Percentiles rank a stretch among this genome's conserved stretches.
These are phyloP conservation scores for Meiosimyza decipiens DNA, from an alignment of 2,888 invertebrate species.

Conservation along the genomic window DNA sequence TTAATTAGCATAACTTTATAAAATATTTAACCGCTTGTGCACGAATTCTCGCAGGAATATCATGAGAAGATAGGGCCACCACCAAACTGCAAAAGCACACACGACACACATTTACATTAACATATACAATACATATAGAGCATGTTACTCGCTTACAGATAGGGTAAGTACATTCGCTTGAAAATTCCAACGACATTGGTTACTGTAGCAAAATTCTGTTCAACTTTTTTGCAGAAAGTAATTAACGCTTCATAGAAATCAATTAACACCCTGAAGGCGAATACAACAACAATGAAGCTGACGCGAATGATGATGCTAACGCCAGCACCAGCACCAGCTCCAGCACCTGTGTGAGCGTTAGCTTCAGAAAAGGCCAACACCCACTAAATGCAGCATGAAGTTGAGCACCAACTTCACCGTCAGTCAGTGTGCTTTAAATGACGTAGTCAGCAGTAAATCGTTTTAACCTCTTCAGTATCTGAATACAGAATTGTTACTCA, in stretches of 20 bases:
- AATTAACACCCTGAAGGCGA: slow-evolving; percentile 29
- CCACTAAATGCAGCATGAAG: no score
- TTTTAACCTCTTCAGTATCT: no score
- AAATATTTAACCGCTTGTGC: slow-evolving; percentile 29
- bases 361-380: no score
- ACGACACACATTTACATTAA: slow-evolving; percentile 17
- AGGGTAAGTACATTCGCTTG: background rate
- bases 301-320: no score
- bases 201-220: background rate
- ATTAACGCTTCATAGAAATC: slow-evolving; percentile 35
- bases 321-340: no score
- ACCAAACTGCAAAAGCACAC: slow-evolving; percentile 4
- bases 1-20: slow-evolving; percentile 34
- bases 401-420: no score
- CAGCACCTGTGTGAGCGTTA: no score
- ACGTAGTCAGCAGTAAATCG: no score
- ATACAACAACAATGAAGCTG: no score
- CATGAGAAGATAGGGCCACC: background rate
- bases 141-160: slow-evolving; percentile 17
- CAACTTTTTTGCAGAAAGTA: slow-evolving; percentile 15
- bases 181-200: background rate
- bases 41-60: slow-evolving; percentile 10
- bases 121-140: slow-evolving; percentile 22
- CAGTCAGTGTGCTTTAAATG: no score
- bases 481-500: no score